phyloP scores from a whole-genome alignment of 2,113 vertebrate genomes.

The Mobula hypostoma region DNA sequence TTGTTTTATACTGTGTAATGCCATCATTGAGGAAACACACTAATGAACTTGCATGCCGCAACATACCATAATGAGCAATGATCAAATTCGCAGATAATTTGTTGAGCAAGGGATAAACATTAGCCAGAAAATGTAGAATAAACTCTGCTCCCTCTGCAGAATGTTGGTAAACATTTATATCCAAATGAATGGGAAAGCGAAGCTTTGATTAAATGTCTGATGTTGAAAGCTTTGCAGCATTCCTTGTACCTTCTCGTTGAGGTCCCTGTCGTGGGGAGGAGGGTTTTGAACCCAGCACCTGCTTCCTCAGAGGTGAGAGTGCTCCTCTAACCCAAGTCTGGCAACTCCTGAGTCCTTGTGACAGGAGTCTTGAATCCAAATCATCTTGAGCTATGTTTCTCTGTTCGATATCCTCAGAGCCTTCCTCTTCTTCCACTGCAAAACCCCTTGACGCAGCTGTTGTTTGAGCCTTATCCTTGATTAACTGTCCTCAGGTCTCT shows the following conservation, averaged over 20 bases:
- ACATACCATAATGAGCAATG: neutral
- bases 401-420: no score
- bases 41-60: neutral
- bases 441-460: no score
- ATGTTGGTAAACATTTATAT: neutral
- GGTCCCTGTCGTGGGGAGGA: neutral
- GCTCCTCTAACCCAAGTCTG: neutral
- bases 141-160: neutral
- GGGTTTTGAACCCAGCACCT: neutral
- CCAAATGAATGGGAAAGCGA: neutral
- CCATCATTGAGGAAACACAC: neutral
- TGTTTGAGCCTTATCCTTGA: no score
- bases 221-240: neutral
- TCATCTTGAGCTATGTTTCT: neutral
- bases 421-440: no score
- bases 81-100: neutral
- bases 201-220: neutral
- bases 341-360: neutral
- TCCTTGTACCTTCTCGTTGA: neutral
- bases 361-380: neutral
- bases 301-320: neutral
- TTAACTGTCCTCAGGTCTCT: no score
- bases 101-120: neutral
- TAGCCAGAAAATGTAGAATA: neutral
- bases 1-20: no score